Evolutionary conservation across 1,140 invertebrate genomes (phyloP).

Genomic region (Geopemphigus sp.): DNA sequence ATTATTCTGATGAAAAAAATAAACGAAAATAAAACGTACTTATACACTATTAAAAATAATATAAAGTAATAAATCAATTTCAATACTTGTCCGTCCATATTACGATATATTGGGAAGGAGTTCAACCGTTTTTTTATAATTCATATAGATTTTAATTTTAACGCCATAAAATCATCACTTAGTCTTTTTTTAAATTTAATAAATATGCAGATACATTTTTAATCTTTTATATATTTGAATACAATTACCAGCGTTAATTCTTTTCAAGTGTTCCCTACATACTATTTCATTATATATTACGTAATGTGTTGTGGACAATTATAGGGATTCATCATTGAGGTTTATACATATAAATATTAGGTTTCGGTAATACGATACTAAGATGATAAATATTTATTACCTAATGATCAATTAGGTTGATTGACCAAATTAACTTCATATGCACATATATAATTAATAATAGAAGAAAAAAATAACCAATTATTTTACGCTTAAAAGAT

Average conservation of each 20-base stretch:
- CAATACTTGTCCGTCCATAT: conserved; percentile 8
- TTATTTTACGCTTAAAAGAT: neutral
- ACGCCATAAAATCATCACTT: neutral
- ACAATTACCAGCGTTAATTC: too few relatives aligned
- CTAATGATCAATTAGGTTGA: neutral
- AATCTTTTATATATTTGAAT: too few relatives aligned
- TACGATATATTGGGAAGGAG: neutral
- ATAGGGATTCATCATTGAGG: too few relatives aligned
- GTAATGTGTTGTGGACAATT: too few relatives aligned
- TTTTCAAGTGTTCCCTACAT: too few relatives aligned
- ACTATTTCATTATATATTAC: too few relatives aligned
- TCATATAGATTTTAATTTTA: too few relatives aligned
- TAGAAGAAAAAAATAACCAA: too few relatives aligned
- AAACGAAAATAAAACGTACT: neutral
- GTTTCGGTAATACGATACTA: conserved; percentile 10
- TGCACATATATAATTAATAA: too few relatives aligned
- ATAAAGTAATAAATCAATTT: conserved; percentile 12
- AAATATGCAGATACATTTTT: neutral
- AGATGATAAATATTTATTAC: neutral
- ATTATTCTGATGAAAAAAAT: conserved; percentile 51
- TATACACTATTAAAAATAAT: neutral
- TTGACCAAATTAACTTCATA: neutral
- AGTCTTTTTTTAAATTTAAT: neutral
- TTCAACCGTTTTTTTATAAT: neutral
- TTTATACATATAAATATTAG: conserved; percentile 5